Base-by-base conservation (phyloP, 2,113 vertebrate genomes). In the Rhinolophus sinicus region DNA sequence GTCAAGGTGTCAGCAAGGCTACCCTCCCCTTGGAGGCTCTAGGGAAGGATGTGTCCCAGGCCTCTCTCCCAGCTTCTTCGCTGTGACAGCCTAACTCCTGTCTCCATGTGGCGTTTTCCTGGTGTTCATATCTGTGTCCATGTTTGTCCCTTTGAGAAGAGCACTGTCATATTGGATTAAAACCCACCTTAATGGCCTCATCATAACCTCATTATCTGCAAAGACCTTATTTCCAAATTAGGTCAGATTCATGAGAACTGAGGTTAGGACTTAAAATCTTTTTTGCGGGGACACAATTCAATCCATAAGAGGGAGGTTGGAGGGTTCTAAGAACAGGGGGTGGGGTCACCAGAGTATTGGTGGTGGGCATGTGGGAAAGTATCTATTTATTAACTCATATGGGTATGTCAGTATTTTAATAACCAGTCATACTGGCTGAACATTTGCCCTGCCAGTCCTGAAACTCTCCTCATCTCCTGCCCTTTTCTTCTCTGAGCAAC, bases 71-170 rank as follows among this genome's bases (percentile, higher is more conserved):
- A 35, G 85, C 21, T 33, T 40, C 62, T 56, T 24, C 35, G 50
- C 64, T 44, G 5, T 7, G 30, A n/a, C 65, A 60, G 47, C 12
- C 15, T 33, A 54, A 21, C 8, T 11, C 28, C 5, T 0, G 0
- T 26, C n/a, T 40, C 24, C 76, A 19, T 8, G 0, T 4, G 1
- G 3, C 2, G 0, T 18, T 40, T 38, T 33, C 22, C 5, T 4
- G 22, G 22, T 10, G 7, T 67, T 44, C 0, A 0, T 0, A 8
- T 30, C n/a, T 4, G 8, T 26, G 64, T 44, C 64, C 10, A 69
- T 6, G 24, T 90, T 28, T 54, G 73, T 65, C 35, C 26, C 40
- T 60, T 70, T 19, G 24, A 40, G 52, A 35, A 62, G 84, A 14
- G 33, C 54, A n/a, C 15, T 0, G 35, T 44, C 10, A 0, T 19